Evolutionary conservation across 2,113 vertebrate species (phyloP).

Genomic region (Cnemophilus loriae): DNA sequence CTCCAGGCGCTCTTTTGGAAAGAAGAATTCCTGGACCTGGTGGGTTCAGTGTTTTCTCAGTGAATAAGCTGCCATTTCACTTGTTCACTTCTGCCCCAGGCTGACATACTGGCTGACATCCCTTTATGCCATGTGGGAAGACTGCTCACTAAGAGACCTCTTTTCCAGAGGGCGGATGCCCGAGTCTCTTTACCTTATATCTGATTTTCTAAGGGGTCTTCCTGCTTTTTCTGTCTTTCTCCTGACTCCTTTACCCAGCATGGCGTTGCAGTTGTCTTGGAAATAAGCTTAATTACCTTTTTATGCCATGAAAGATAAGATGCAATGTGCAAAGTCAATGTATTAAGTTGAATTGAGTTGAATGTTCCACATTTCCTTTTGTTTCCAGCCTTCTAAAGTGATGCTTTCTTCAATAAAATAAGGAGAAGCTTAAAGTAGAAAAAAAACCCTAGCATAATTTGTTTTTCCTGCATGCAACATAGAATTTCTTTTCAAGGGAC

Average conservation of each 20-base stretch:
- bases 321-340: not conserved
- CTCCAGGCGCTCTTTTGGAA: not conserved
- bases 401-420: not conserved
- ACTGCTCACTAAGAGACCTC: not conserved
- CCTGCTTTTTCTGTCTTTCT: not conserved
- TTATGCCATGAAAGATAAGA: not conserved
- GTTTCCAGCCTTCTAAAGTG: not conserved
- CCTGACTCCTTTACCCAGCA: not conserved
- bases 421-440: not conserved
- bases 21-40: not conserved
- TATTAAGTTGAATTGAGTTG: not conserved
- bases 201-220: not conserved
- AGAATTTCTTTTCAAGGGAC: not conserved
- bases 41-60: not conserved
- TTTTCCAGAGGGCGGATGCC: not conserved
- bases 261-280: not conserved
- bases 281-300: not conserved
- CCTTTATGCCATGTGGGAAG: not conserved
- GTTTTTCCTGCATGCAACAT: not conserved
- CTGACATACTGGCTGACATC: rapidly evolving
- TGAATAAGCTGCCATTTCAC: not conserved
- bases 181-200: not conserved
- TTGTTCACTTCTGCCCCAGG: not conserved
- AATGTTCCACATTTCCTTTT: not conserved
- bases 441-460: rapidly evolving